These are phyloP conservation scores for Cheirogaleus major DNA, from an alignment of 2,797 vertebrate genomes.

Conservation along the genomic window DNA sequence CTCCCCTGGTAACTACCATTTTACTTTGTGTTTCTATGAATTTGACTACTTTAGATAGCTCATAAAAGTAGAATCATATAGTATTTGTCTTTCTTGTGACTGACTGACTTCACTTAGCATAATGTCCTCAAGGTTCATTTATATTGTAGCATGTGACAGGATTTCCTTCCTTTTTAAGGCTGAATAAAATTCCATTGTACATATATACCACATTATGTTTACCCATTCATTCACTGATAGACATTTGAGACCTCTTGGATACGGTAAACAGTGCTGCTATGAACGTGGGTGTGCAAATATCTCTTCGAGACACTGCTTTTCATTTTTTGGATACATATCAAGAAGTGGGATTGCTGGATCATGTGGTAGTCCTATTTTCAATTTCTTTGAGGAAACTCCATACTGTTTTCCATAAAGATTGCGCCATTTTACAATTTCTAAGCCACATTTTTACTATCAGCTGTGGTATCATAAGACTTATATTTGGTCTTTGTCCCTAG, in stretches of 20 bases:
- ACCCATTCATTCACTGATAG: neutral
- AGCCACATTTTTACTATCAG: neutral
- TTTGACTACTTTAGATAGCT: neutral
- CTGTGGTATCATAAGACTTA: neutral
- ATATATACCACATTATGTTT: neutral
- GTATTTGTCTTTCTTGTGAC: neutral
- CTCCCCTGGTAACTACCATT: neutral
- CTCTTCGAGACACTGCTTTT: neutral
- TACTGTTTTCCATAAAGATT: neutral
- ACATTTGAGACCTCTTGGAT: neutral
- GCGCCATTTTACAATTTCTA: neutral
- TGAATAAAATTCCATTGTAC: neutral
- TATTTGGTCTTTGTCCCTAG: neutral
- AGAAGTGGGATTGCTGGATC: neutral
- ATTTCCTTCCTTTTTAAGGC: neutral
- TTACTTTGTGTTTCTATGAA: neutral
- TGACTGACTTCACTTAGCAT: neutral
- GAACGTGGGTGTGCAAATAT: neutral
- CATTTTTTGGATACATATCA: neutral
- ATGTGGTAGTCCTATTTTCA: neutral
- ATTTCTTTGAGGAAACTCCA: neutral
- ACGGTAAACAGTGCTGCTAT: neutral
- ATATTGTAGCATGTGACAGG: neutral
- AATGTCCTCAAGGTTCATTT: neutral
- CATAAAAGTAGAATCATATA: neutral